Evolutionary conservation across 2,113 vertebrate genomes (phyloP), one percentile per base, ranked within the genome.

Genomic region (Pardalotus punctatus): DNA sequence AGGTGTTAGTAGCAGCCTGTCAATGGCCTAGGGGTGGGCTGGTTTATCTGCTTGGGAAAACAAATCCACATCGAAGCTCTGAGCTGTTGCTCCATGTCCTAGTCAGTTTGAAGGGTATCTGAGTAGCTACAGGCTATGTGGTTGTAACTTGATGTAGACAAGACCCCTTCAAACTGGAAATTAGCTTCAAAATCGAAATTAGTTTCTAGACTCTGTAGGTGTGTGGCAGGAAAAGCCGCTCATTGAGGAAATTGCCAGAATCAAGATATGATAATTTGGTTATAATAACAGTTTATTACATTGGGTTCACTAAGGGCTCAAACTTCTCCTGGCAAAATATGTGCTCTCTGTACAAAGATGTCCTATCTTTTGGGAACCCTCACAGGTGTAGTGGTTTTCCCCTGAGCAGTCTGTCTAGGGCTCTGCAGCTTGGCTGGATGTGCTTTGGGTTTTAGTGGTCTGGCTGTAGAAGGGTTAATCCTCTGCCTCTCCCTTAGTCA

Each of bases 11-110:
- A 40, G 25, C 22, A 72, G 24, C 27, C 40, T 72, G 24, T 22
- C 3, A 0, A 28, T 40, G n/a, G 5, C 10, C 33, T 11, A 27
- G 36, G 25, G 4, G 3, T 27, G 11, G 15, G 18, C 6, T 57
- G 47, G 13, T 20, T 38, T 81, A 31, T 35, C 77, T 81, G 24
- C 28, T 58, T 69, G 2, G 8, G 24, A 21, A 87, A 84, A 78
- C 2, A 78, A 89, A 81, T 15, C 29, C 13, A 14, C 24, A 4
- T 35, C 65, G 53, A 40, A 77, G 7, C 31, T 93, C 45, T 64
- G 48, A 10, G 42, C 12, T 70, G 14, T 25, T 81, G 43, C 25
- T 79, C 33, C 20, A 56, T 17, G 12, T 31, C 11, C 28, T n/a
- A 23, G 15, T 27, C 56, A 42, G 5, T 42, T 73, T 60, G 56